Base-by-base conservation (phyloP, 1,140 invertebrate species). In the Gryllus bimaculatus region DNA sequence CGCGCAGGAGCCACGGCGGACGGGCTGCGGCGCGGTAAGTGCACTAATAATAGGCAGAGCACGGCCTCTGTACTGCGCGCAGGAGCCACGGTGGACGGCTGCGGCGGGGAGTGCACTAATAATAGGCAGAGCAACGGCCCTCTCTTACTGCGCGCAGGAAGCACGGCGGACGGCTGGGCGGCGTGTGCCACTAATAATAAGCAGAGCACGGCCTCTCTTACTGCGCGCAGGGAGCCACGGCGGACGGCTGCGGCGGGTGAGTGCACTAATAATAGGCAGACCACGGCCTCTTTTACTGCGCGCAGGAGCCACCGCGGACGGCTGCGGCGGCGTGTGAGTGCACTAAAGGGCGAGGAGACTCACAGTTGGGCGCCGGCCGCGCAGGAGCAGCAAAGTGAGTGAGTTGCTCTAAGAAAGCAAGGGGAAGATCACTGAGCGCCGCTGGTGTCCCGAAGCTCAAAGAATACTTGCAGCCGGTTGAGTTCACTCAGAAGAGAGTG, bases 221-320 rank as follows among this genome's bases (percentile, higher is more conserved):
- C n/a, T n/a, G n/a, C n/a, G n/a, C n/a, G 79, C 83, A 85, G 10
- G 85, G 87, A n/a, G 86, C 78, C 90, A 91, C 81, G 85, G 85
- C 1, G 8, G 90, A 90, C 83, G 90, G 90, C 48, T 85, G 87
- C 81, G 87, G 78, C 82, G 83, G 48, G 78, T 82, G 0, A 81
- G 84, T 4, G 39, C 39, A 7, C 49, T 75, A 8, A 47, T 79
- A 39, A 8, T n/a, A 47, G 8, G 75, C 75, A 12, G 66, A 49
- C 78, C 81, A 12, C 77, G 74, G 0, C 49, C 5, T 39, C 26
- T 48, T 74, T 13, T 47, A 47, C 13, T 20, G 75, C 8, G 74
- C 75, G 0, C 79, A 81, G 8, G 79, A 80, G 20, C 79, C 80
- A n/a, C n/a, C n/a, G n/a, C 49, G 81, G 73, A 75, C 79, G 47